These are phyloP conservation scores for Cnemophilus loriae DNA, from an alignment of 2,113 vertebrate species.

Conservation along the genomic window DNA sequence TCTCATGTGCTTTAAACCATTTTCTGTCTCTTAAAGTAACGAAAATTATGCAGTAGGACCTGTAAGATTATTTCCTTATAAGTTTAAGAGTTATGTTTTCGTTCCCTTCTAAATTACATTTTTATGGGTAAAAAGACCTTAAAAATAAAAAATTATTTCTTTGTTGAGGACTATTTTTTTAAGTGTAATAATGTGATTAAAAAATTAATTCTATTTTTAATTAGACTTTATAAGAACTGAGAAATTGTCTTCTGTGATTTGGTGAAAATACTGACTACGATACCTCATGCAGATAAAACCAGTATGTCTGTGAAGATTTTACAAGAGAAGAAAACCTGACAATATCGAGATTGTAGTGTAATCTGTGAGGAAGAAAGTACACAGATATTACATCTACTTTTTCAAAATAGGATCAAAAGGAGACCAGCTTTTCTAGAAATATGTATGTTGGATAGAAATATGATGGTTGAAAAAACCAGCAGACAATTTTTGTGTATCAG, in stretches of 20 bases:
- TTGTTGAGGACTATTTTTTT: not conserved
- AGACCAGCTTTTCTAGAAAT: not conserved
- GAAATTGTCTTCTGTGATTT: not conserved
- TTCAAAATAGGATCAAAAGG: not conserved
- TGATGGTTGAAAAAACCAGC: fast-evolving
- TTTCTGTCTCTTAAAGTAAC: not conserved
- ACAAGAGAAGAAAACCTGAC: not conserved
- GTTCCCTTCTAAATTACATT: not conserved
- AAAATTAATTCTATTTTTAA: not conserved
- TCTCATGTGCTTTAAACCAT: not conserved
- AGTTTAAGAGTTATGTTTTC: not conserved
- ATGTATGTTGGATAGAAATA: not conserved
- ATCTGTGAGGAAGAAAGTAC: not conserved
- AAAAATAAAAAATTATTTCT: not conserved
- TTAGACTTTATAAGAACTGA: not conserved
- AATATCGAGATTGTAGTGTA: not conserved
- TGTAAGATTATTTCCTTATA: not conserved
- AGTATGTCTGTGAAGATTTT: not conserved
- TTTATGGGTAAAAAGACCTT: not conserved
- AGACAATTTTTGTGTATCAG: not conserved
- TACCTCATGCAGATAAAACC: not conserved
- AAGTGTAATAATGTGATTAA: not conserved
- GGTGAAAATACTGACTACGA: not conserved
- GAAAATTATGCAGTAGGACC: not conserved
- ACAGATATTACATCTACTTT: not conserved